These are phyloP conservation scores for Drosophila kohkoa DNA, from an alignment of 1,140 invertebrate species.

Conservation along the genomic window DNA sequence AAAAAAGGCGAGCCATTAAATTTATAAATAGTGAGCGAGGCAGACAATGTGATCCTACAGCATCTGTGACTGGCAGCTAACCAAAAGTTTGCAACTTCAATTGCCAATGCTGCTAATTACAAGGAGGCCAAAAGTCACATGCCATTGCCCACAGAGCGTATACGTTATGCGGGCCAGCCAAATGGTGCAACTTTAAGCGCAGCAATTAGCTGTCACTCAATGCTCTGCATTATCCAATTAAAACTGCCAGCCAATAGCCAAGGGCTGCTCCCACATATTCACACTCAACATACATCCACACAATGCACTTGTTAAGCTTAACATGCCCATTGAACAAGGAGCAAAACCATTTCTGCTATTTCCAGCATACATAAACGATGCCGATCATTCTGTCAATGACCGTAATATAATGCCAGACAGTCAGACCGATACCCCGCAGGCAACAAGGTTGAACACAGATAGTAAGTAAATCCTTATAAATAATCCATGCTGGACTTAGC, in stretches of 20 bases:
- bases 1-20: conserved; percentile 34
- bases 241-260: conserved; percentile 27
- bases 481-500: not conserved
- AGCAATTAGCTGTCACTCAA: conserved; percentile 52
- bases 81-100: conserved; percentile 39
- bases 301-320: conserved; percentile 21
- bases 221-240: conserved; percentile 48
- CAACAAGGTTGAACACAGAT: not conserved
- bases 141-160: conserved; percentile 16
- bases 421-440: not conserved
- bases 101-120: conserved; percentile 60
- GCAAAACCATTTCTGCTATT: conserved; percentile 26
- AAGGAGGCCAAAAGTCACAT: conserved; percentile 33
- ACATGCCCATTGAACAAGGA: conserved; percentile 13
- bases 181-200: conserved; percentile 32
- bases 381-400: conserved; percentile 19
- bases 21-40: conserved; percentile 23
- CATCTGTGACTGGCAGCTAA: conserved; percentile 23
- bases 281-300: not conserved
- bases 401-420: conserved; percentile 1
- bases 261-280: conserved; percentile 3
- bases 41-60: conserved; percentile 8
- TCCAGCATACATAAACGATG: conserved; percentile 28
- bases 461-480: too few species aligned
- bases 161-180: conserved; percentile 10